phyloP scores from a whole-genome alignment of 2,888 invertebrate genomes.

The Ormyrus thymus region DNA sequence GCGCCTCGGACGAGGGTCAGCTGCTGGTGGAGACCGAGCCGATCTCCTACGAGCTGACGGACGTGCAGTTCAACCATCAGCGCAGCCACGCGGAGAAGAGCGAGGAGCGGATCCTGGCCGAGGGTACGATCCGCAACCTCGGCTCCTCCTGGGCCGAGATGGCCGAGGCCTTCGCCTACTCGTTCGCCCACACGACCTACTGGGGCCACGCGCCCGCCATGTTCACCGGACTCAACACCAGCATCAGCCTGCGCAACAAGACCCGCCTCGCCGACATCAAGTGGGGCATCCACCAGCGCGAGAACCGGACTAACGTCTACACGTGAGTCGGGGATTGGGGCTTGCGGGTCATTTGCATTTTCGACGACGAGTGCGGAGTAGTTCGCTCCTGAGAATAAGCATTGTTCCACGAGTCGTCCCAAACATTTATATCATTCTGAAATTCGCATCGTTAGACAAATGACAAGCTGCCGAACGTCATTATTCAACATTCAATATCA shows the following conservation, averaged over 20 bases:
- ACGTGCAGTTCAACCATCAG: constrained; percentile 79
- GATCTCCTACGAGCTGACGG: constrained; percentile 83
- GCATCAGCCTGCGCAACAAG: constrained; percentile 79
- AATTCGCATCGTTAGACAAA: no score
- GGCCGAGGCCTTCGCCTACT: constrained; percentile 85
- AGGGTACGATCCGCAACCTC: constrained; percentile 74
- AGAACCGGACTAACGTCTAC: constrained; percentile 77
- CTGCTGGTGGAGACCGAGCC: constrained; percentile 89
- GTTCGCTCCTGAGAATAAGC: no score
- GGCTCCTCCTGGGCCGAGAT: constrained; percentile 79
- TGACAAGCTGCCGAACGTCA: no score
- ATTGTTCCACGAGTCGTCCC: no score
- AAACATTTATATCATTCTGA: no score
- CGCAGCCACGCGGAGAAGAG: constrained; percentile 77
- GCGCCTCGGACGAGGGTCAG: constrained; percentile 77
- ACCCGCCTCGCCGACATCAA: constrained; percentile 79
- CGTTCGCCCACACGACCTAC: constrained; percentile 82
- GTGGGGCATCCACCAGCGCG: constrained; percentile 81
- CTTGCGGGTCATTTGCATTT: not conserved
- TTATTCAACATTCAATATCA: no score
- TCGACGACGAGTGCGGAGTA: no score
- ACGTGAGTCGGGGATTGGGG: constrained; percentile 66
- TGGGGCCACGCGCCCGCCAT: constrained; percentile 88
- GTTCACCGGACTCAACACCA: constrained; percentile 83
- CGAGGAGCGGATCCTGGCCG: constrained; percentile 68